Conservation (phyloP, 2,113 vertebrate genomes). For the Alexandromys fortis region DNA sequence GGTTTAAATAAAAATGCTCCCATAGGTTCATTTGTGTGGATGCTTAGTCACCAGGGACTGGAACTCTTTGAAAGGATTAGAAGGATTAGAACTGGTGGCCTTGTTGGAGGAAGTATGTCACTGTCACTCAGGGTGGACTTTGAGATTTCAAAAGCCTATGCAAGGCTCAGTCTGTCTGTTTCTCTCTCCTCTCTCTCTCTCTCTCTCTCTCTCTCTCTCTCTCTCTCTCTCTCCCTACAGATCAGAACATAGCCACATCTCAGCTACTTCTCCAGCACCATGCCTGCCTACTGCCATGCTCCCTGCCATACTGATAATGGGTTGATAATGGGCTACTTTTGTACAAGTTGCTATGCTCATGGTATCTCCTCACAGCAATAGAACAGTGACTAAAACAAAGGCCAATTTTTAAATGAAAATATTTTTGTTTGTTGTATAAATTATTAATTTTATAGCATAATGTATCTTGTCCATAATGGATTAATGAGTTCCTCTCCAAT, state of each 20-base stretch:
- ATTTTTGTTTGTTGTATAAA: slow-evolving; percentile 35
- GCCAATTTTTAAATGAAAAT: slow-evolving; percentile 4
- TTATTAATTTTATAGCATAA: neutral
- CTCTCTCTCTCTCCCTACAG: neutral
- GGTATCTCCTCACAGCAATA: neutral
- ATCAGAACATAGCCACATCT: neutral
- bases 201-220: neutral
- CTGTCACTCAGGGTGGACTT: neutral
- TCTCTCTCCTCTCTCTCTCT: neutral
- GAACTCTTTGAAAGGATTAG: neutral
- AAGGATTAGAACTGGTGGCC: neutral
- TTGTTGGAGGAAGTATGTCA: neutral
- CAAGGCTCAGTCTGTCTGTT: neutral
- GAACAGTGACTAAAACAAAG: neutral
- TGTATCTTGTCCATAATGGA: neutral
- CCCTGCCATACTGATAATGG: neutral
- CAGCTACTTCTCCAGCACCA: neutral
- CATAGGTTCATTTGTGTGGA: neutral
- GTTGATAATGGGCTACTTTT: neutral
- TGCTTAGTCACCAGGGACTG: neutral
- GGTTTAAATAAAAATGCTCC: neutral
- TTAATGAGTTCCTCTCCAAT: neutral
- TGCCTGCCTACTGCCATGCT: neutral
- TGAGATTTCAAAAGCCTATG: neutral
- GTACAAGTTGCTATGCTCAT: neutral